phyloP scores from a whole-genome alignment of 2,888 invertebrate species.

The Cheilosia urbana region DNA sequence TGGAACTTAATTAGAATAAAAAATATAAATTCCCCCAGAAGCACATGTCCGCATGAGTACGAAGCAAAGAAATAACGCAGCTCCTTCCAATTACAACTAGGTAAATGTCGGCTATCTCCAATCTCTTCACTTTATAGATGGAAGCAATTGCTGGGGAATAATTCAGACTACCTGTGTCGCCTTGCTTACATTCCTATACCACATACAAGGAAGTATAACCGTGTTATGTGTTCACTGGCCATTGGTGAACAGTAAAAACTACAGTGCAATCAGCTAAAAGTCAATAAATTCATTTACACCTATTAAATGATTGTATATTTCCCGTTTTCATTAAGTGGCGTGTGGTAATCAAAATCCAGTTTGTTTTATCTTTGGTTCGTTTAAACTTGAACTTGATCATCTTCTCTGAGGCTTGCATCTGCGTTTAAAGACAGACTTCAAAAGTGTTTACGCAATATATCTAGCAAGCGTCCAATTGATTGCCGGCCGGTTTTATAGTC shows the following conservation, averaged over 20 bases:
- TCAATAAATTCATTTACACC: constrained; percentile 25
- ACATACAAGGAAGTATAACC: not conserved
- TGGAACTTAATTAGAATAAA: too few relatives aligned
- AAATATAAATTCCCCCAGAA: too few relatives aligned
- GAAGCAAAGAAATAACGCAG: too few relatives aligned
- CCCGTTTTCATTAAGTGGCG: constrained; percentile 2
- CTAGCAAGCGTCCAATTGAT: not conserved
- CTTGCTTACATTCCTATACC: too few relatives aligned
- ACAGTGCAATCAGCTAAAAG: not conserved
- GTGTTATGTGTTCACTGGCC: not conserved
- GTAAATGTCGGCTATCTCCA: too few relatives aligned
- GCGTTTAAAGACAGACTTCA: constrained; percentile 15
- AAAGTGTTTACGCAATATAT: constrained; percentile 49
- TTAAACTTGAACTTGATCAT: constrained; percentile 47
- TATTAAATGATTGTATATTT: constrained; percentile 9
- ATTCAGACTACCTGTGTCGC: too few relatives aligned
- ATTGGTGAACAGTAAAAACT: not conserved
- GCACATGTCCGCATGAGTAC: too few relatives aligned
- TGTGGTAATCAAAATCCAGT: constrained; percentile 14
- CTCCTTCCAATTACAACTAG: too few relatives aligned
- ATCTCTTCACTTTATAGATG: too few relatives aligned
- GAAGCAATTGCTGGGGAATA: too few relatives aligned
- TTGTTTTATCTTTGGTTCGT: constrained; percentile 1
- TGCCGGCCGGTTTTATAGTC: constrained; percentile 9
- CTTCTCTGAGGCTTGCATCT: constrained; percentile 1